Evolutionary conservation across 1,140 invertebrate species (phyloP), one percentile per base, ranked within the genome.

Genomic region (Drosophila busckii): DNA sequence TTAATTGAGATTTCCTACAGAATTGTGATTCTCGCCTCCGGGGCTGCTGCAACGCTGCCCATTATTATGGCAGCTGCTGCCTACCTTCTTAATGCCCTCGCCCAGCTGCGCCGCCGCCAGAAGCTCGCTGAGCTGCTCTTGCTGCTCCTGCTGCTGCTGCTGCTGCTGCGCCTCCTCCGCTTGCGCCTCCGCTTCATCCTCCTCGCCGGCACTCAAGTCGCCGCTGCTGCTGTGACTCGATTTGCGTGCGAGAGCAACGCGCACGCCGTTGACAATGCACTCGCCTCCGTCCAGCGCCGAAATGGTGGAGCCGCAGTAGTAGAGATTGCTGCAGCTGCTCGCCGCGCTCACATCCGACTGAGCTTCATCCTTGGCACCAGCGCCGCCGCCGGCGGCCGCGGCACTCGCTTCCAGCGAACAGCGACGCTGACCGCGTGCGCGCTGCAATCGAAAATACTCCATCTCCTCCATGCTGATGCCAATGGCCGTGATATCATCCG

Each of bases 121-220:
- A 31, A 78, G 54, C 25, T 78, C 73, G 41, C 73, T 78, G 23
- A 73, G 55, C 42, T 80, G 28, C 19, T 69, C 70, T 15, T 40
- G 13, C 2, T 26, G 22, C 16, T 50, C 22, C 46, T 16, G 35
- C 15, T 46, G n/a, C 13, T 15, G 52, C 2, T 45, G 29, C 40
- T 29, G 31, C 5, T 41, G 26, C 15, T 23, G 9, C 10, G 62
- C 48, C 16, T 17, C 16, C 12, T 70, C 44, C 10, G 7, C 26
- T 6, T 12, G 13, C 28, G 28, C 20, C 2, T 35, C 31, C n/a
- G 20, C 26, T 0, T 70, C 65, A 10, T 80, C 78, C 15, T 94
- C 93, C 26, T 93, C 92, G 23, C 91, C 92, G 26, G 91, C 92
- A 68, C 93, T 94, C 1, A 91, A 63, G 89, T 91, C 2, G 90